A percentile compares a stretch with the other conserved stretches of the same genome.
These are phyloP conservation scores for Labeo rohita DNA, from an alignment of 2,113 vertebrate species.

Conservation along the genomic window DNA sequence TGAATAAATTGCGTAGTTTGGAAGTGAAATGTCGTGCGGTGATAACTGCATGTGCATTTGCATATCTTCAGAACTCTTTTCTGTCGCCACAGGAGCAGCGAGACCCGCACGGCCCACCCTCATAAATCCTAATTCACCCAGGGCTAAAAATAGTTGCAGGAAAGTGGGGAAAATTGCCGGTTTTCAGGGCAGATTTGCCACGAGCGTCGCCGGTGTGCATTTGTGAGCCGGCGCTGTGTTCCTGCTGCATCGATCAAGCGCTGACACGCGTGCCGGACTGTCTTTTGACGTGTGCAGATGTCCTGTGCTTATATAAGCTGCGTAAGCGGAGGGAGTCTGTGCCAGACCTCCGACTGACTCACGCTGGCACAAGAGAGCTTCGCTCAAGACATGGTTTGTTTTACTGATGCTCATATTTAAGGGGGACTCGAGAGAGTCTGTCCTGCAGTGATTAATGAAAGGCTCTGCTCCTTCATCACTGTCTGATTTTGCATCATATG, in stretches of 20 bases:
- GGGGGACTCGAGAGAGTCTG: constrained; percentile 6
- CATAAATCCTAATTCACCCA: neutral
- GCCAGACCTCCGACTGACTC: neutral
- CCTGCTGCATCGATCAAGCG: neutral
- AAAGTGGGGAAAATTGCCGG: neutral
- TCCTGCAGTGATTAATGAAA: neutral
- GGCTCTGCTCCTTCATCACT: neutral
- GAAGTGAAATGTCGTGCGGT: neutral
- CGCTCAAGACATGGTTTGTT: neutral
- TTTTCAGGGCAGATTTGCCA: neutral
- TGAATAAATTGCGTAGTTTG: neutral
- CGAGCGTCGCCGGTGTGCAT: neutral
- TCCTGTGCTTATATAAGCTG: constrained; percentile 10
- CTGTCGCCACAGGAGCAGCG: neutral
- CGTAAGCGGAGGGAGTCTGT: no score
- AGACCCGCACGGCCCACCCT: neutral
- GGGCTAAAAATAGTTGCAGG: constrained; percentile 20
- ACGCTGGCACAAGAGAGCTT: neutral
- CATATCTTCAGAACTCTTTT: constrained; percentile 5
- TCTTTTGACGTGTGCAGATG: neutral
- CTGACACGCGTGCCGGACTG: neutral
- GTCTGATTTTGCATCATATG: neutral
- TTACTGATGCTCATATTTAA: constrained; percentile 17
- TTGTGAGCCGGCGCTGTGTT: neutral
- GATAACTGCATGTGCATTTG: neutral